A percentile compares a stretch with the other conserved stretches of the same genome.
phyloP scores from a whole-genome alignment of 2,888 invertebrate species.

The Tuberolachnus salignus region DNA sequence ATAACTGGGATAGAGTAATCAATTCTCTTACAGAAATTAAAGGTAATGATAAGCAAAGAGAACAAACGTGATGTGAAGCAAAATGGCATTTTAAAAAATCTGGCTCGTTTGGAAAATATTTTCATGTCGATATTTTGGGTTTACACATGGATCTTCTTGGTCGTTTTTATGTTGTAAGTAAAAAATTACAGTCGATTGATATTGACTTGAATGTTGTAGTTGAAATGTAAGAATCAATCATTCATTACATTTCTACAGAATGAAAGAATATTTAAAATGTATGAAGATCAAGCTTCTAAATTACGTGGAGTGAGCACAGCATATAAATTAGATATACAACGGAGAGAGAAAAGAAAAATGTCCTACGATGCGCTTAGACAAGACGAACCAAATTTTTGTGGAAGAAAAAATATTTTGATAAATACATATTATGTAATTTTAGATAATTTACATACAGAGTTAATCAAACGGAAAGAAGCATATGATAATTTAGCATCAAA shows the following conservation, averaged over 20 bases:
- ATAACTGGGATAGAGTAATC: conserved; percentile 6
- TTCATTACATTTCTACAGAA: conserved; percentile 8
- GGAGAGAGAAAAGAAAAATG: conserved; percentile 2
- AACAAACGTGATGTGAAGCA: conserved; percentile 9
- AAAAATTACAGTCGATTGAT: conserved; percentile 3
- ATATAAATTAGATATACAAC: conserved; percentile 9
- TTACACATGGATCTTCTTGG: not conserved
- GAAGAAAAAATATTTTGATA: conserved; percentile 13
- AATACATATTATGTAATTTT: conserved; percentile 18
- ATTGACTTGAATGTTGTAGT: not conserved
- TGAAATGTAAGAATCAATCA: conserved; percentile 10
- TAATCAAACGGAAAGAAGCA: conserved; percentile 25
- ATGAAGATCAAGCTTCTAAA: conserved; percentile 20
- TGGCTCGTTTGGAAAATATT: no score
- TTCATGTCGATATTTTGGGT: no score
- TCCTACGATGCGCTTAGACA: not conserved
- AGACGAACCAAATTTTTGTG: not conserved
- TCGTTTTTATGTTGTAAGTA: conserved; percentile 3
- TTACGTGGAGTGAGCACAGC: not conserved
- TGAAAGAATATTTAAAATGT: conserved; percentile 11
- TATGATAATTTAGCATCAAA: conserved; percentile 19
- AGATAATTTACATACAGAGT: no score
- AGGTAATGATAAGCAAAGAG: not conserved
- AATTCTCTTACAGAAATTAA: conserved; percentile 9
- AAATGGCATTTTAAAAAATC: not conserved